Evolutionary conservation across 1,140 invertebrate genomes (phyloP), one percentile per base, ranked within the genome.

Genomic region (Drosophila arawakana): DNA sequence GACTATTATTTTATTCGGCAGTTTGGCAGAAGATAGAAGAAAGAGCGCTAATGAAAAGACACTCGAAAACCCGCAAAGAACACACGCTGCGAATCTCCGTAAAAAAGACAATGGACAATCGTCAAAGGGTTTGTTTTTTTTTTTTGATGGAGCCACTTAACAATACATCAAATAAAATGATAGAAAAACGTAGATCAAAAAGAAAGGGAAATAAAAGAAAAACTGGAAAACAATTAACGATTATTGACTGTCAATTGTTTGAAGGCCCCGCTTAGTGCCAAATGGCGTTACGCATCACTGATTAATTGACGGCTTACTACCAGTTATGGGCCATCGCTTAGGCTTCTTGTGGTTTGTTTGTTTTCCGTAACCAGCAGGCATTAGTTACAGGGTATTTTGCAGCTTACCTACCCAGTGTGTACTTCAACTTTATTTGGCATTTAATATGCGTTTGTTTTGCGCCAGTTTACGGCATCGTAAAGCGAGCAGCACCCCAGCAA

Each of bases 261-360:
- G 58, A 57, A 43, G 46, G 49, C 37, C 80, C 84, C 83, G 76
- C 54, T 88, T 82, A 72, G 66, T 77, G 83, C 79, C 82, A 86
- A 86, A 86, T 86, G 82, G 76, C 82, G 83, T 85, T 85, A 82
- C 66, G 82, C 76, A 62, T 82, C 76, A 69, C 52, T 86, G 80
- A 86, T 88, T 88, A 88, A 86, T 86, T 83, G 80, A 79, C 58
- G 55, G 13, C 46, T 39, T 71, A 71, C 52, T 55, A 67, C 37
- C 11, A 43, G 21, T 11, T 63, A 37, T 2, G 35, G 41, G 5
- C 15, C 37, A 44, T 21, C 10, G 7, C 6, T 35, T 52, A 60
- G 47, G 43, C 35, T 60, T 37, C 18, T 21, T 60, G 5, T 11
- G 37, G 35, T 43, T 37, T 1, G 7, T 37, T 39, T 49, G 1